Conservation (phyloP, 2,113 vertebrate species). For the Benitochromis conjunctus region DNA sequence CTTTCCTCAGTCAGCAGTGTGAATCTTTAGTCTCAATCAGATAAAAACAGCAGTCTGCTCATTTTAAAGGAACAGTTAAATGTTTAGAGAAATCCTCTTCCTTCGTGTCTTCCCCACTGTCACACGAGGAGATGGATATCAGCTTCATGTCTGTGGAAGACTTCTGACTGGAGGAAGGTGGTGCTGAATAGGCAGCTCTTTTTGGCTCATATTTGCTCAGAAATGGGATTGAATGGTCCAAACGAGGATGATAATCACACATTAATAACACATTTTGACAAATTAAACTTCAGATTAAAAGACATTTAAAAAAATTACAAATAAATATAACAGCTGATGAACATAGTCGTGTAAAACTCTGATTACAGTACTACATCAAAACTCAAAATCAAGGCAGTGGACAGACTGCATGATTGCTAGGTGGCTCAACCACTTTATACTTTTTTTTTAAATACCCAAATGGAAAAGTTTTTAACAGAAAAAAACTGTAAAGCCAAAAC, state of each 20-base stretch:
- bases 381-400: not conserved
- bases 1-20: conserved; percentile 17
- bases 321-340: not conserved
- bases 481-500: not conserved
- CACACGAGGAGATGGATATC: not conserved
- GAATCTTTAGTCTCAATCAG: conserved; percentile 42
- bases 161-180: not conserved
- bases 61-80: conserved; percentile 17
- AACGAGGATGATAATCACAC: not conserved
- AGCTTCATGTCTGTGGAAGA: not conserved
- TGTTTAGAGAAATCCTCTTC: not conserved
- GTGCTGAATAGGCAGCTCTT: not conserved
- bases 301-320: fast-evolving
- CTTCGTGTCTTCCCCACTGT: not conserved
- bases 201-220: not conserved
- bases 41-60: conserved; percentile 21
- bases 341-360: not conserved
- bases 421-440: not conserved
- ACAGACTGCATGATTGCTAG: not conserved
- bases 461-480: not conserved
- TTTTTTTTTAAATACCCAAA: not conserved
- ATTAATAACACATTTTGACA: not conserved
- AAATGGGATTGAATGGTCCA: not conserved
- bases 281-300: not conserved
- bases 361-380: not conserved